Evolutionary conservation across 2,797 vertebrate species (phyloP).

Genomic region (Macropodus opercularis): DNA sequence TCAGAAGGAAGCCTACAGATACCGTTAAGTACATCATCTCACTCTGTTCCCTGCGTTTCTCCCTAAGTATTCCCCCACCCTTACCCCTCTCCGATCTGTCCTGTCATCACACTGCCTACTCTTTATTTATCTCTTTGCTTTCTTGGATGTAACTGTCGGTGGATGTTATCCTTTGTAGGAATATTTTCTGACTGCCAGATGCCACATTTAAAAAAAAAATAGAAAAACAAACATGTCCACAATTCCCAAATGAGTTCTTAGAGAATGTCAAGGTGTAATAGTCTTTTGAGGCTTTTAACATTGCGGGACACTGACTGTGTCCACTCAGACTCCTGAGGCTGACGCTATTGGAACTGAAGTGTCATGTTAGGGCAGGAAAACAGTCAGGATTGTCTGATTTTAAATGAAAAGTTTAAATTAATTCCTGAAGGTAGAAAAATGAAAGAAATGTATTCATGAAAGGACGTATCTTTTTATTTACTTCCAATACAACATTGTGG

Average conservation of each 20-base stretch:
- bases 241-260: neutral
- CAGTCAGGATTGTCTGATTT: neutral
- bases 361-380: neutral
- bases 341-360: no score
- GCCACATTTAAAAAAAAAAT: neutral
- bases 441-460: no score
- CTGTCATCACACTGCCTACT: conserved; percentile 60
- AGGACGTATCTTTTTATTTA: conserved; percentile 4
- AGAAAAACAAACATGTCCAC: neutral
- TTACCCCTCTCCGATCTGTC: conserved; percentile 27
- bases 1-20: conserved; percentile 82
- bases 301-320: neutral
- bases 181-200: conserved; percentile 11
- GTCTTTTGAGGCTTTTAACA: neutral
- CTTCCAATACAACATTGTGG: neutral
- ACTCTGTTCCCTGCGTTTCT: conserved; percentile 49
- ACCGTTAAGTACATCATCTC: conserved; percentile 82
- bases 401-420: conserved; percentile 8
- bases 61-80: conserved; percentile 33
- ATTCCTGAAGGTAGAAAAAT: no score
- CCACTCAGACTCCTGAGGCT: neutral
- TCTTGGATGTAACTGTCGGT: conserved; percentile 26
- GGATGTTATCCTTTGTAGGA: conserved; percentile 12
- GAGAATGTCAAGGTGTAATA: neutral
- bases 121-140: conserved; percentile 63